Conservation (phyloP, 2,797 vertebrate genomes). For the Oreonectes daqikongensis region DNA sequence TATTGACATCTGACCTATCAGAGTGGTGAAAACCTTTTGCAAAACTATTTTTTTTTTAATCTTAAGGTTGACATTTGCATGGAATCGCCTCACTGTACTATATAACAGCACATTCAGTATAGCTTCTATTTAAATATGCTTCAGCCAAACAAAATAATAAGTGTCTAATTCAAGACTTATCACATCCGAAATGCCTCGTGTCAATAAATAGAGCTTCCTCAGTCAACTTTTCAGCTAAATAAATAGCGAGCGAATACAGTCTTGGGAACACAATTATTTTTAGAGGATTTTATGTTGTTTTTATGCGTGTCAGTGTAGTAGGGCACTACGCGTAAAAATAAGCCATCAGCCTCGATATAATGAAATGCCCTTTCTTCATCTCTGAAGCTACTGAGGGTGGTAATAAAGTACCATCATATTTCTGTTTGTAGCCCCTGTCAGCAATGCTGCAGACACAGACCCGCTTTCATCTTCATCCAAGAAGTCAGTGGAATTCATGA, state of each 20-base stretch:
- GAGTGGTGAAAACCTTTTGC: too few relatives aligned
- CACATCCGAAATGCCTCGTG: not conserved
- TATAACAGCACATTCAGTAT: not conserved
- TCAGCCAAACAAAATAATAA: not conserved
- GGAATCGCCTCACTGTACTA: not conserved
- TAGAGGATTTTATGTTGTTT: constrained; percentile 7
- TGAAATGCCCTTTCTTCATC: constrained; percentile 2
- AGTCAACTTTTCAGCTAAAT: constrained; percentile 1
- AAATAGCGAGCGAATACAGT: constrained; percentile 1
- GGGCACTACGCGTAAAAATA: constrained; percentile 9
- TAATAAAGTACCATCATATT: constrained; percentile 23
- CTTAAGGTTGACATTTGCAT: too few relatives aligned
- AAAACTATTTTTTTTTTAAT: too few relatives aligned
- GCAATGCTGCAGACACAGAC: constrained; percentile 2
- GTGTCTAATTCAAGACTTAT: not conserved
- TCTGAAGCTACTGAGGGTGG: constrained; percentile 3
- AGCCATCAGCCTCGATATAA: constrained; percentile 15
- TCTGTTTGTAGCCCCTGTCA: constrained; percentile 30
- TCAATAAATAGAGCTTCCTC: not conserved
- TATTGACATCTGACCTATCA: too few relatives aligned
- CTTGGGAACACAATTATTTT: constrained; percentile 32
- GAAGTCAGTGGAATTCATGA: not conserved
- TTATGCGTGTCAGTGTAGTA: constrained; percentile 4
- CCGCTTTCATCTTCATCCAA: constrained; percentile 11
- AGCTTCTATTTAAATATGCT: constrained; percentile 6